Base-by-base conservation (phyloP, 2,113 vertebrate species). In the Ivindomyrus marchei region DNA sequence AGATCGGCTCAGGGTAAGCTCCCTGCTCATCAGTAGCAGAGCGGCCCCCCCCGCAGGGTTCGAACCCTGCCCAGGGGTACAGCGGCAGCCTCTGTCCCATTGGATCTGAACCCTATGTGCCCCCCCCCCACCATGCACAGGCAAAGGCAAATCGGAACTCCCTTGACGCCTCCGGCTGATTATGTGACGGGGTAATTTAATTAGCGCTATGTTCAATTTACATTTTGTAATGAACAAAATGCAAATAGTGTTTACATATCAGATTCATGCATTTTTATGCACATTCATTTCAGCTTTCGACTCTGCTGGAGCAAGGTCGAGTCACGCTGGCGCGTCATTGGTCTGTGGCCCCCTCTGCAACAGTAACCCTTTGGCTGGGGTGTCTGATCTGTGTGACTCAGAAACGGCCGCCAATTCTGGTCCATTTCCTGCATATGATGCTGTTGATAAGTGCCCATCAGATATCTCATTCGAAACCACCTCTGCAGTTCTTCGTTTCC, bases 161-260 rank as follows among this genome's bases (percentile, higher is more conserved):
- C 88, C 88, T 83, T 27, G 66, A 53, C 70, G 39, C 88, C 58
- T 47, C 24, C 58, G 21, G 21, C 87, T 88, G 47, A 88, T 89
- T 77, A 80, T 89, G n/a, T 89, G 88, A 89, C 46, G 56, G 87
- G 66, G 66, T 80, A 47, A 80, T 89, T 89, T 77, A 77, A 89
- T 80, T 80, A 49, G 88, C 58, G 62, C 19, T 27, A 47, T 74
- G 88, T 88, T 83, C 39, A 80, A 89, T 89, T 89, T 89, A 74
- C 88, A 89, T 89, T 89, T 83, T 83, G 88, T 89, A 89, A 89
- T 89, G 88, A 89, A 89, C 88, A 80, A 89, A 89, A 89, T 89
- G 88, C 66, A 80, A 89, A 89, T 89, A 50, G 27, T 89, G 88
- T 89, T 89, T 89, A 80, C 66, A 31, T 80, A 89, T 49, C n/a